Evolutionary conservation across 2,113 vertebrate genomes (phyloP).

Genomic region (Lichenostomus cassidix): DNA sequence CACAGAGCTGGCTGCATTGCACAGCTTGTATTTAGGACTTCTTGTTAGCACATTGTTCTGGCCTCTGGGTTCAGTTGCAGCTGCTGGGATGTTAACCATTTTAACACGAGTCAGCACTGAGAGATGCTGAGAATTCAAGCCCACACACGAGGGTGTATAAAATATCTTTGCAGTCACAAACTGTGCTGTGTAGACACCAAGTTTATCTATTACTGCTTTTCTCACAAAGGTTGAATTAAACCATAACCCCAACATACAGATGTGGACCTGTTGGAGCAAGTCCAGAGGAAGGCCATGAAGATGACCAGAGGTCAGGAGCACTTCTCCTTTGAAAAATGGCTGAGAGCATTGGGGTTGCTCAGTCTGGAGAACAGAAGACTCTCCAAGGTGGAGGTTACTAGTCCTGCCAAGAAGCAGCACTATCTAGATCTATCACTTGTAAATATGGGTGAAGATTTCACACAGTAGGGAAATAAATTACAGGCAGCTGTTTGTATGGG

Average conservation of each 20-base stretch:
- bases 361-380: not conserved
- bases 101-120: not conserved
- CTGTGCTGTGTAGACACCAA: not conserved
- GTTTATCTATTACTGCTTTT: not conserved
- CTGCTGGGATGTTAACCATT: not conserved
- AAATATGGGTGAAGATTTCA: conserved; percentile 1
- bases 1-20: not conserved
- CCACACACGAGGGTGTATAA: not conserved
- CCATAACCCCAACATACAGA: too few relatives aligned
- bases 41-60: not conserved
- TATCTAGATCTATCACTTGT: not conserved
- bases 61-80: not conserved
- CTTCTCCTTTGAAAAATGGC: not conserved
- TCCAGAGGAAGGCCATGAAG: not conserved
- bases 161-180: not conserved
- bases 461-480: not conserved
- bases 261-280: not conserved
- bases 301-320: not conserved
- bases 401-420: not conserved
- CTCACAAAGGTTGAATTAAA: not conserved
- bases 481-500: not conserved
- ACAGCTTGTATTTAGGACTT: not conserved
- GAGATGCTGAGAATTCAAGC: not conserved
- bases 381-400: not conserved
- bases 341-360: not conserved